Evolutionary conservation across 2,888 invertebrate genomes (phyloP).

Genomic region (Sclerodermus sp.): DNA sequence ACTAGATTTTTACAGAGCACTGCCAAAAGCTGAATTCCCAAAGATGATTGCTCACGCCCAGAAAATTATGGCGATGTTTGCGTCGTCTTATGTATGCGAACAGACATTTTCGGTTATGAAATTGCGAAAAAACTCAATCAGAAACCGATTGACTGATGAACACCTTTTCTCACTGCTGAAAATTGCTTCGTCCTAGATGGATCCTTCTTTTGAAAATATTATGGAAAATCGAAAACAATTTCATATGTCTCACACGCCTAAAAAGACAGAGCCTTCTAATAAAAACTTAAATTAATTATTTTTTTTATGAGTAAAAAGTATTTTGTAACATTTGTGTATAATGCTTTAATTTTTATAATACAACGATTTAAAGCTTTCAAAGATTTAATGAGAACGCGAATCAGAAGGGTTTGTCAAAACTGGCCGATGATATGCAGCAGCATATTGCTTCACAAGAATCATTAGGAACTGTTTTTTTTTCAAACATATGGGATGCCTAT

Average conservation of each 20-base stretch:
- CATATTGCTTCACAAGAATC: no score
- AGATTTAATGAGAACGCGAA: no score
- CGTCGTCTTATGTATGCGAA: slow-evolving; percentile 19
- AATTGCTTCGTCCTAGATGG: slow-evolving; percentile 10
- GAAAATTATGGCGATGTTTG: slow-evolving; percentile 20
- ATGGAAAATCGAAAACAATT: slow-evolving; percentile 28
- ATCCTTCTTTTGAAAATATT: slow-evolving; percentile 5
- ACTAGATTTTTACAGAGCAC: slow-evolving; percentile 1
- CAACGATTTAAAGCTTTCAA: no score
- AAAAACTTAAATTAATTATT: slow-evolving; percentile 1
- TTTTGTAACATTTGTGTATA: neutral
- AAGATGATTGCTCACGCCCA: slow-evolving; percentile 14
- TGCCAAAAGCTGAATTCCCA: slow-evolving; percentile 8
- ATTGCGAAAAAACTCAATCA: slow-evolving; percentile 10
- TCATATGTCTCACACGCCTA: slow-evolving; percentile 26
- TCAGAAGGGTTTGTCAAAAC: no score
- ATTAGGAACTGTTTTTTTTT: no score
- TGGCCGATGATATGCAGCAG: no score
- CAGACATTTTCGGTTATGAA: slow-evolving; percentile 14
- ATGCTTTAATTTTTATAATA: no score
- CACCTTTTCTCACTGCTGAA: slow-evolving; percentile 28
- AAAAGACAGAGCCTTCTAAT: slow-evolving; percentile 19
- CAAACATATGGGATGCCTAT: no score
- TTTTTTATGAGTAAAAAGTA: neutral
- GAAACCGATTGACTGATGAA: slow-evolving; percentile 17